A percentile compares a stretch with the other conserved stretches of the same genome.
These are phyloP conservation scores for Caerostris darwini DNA, from an alignment of 1,140 invertebrate genomes.

Conservation along the genomic window DNA sequence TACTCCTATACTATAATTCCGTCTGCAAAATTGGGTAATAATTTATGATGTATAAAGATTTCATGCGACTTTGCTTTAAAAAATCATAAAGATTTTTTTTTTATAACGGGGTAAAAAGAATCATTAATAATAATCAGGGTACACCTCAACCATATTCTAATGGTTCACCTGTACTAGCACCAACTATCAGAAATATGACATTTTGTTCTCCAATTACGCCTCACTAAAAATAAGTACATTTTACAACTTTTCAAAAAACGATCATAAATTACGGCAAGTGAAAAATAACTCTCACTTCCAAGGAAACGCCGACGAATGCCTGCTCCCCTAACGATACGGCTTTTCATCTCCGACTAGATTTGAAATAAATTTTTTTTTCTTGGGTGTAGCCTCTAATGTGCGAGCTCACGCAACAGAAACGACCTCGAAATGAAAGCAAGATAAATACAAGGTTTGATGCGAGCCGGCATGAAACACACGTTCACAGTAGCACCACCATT, in stretches of 20 bases:
- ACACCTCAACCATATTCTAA: too few relatives aligned
- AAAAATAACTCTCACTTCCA: constrained; percentile 3
- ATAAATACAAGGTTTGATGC: constrained; percentile 29
- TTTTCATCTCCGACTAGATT: background rate
- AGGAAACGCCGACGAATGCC: background rate
- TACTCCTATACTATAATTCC: too few relatives aligned
- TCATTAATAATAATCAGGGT: too few relatives aligned
- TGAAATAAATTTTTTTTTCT: background rate
- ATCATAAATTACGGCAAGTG: background rate
- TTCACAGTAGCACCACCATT: constrained; percentile 2
- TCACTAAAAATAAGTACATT: background rate
- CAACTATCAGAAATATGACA: too few relatives aligned
- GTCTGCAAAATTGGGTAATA: too few relatives aligned
- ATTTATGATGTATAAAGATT: too few relatives aligned
- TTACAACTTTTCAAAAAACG: background rate
- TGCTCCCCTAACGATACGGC: too few relatives aligned
- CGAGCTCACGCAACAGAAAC: background rate
- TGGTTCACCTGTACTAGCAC: too few relatives aligned
- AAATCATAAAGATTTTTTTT: too few relatives aligned
- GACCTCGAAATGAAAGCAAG: background rate
- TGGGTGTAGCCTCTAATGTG: constrained; percentile 4
- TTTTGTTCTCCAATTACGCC: too few relatives aligned
- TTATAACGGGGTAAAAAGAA: too few relatives aligned
- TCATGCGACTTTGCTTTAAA: too few relatives aligned
- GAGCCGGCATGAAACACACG: background rate